Conservation (phyloP, 2,888 invertebrate species). For the Sesia bembeciformis region DNA sequence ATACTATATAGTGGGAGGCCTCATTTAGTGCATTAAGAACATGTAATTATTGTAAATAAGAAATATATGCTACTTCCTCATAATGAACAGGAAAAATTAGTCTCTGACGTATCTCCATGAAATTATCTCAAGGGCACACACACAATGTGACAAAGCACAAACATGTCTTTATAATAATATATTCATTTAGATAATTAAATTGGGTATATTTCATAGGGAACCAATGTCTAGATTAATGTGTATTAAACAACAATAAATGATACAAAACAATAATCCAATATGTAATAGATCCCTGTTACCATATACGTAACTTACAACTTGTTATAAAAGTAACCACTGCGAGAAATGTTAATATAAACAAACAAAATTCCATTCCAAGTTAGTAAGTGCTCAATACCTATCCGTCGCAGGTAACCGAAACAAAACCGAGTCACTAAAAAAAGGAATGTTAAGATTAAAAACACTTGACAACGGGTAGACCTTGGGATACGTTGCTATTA, state of each 20-base stretch:
- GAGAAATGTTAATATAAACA: no score
- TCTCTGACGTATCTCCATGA: conserved; percentile 11
- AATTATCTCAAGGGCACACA: conserved; percentile 26
- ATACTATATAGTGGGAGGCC: not conserved
- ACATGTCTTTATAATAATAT: conserved; percentile 3
- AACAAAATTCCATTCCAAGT: no score
- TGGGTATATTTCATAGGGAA: conserved; percentile 1
- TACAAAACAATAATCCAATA: no score
- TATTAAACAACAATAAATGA: conserved; percentile 14
- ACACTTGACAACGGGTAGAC: no score
- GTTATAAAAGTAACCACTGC: no score
- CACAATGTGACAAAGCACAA: not conserved
- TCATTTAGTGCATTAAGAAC: not conserved
- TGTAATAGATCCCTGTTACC: no score
- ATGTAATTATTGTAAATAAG: not conserved
- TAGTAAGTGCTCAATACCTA: no score
- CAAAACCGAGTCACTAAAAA: no score
- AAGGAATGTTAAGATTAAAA: no score
- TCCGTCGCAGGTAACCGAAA: no score
- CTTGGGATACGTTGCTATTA: no score
- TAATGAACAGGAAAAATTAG: conserved; percentile 35
- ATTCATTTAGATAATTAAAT: conserved; percentile 1
- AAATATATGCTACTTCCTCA: not conserved
- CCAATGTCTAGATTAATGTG: not conserved
- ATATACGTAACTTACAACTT: no score